Evolutionary conservation across 1,140 invertebrate species (phyloP), one percentile per base, ranked within the genome.

Genomic region (Drosophila novamexicana): DNA sequence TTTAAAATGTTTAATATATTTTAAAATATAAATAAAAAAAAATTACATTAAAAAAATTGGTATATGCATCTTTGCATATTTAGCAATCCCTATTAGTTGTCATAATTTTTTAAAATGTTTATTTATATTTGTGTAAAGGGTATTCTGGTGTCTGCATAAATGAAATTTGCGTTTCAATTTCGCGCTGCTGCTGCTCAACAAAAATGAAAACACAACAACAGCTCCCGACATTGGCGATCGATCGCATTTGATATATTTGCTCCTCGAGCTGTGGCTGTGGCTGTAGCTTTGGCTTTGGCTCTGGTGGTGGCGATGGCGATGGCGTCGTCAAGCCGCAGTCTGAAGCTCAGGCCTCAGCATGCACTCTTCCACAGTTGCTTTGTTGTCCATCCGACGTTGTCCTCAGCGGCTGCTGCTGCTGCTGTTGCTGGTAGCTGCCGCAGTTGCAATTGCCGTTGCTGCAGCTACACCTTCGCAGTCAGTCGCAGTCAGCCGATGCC

Each of bases 171-270:
- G 56, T 45, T 61, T 10, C 29, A 63, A 16, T 40, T 52, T 50
- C 9, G 36, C 54, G 29, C 34, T 47, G 54, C 32, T 56, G 50
- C 59, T 40, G 50, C 44, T 39, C 32, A 45, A 50, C 49, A 66
- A 75, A 70, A 71, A 64, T 64, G 61, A 77, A 77, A 75, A 61
- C 58, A 64, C 69, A 78, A 56, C 74, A 73, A 75, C 74, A 75
- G 84, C 74, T 88, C 85, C 84, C 84, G 84, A 84, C 84, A 82
- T 82, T 90, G 81, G 80, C 81, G 86, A 90, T 90, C 86, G 86
- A 90, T 90, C 86, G 81, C 86, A 80, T 90, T 90, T 90, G 86
- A 90, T 90, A 90, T 90, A 90, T 90, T 90, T 82, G 86, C 86
- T 79, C 76, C 81, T 82, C 86, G 70, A 84, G 79, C 79, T 77